These are phyloP conservation scores for Apis cerana DNA, from an alignment of 1,140 invertebrate species.

Conservation along the genomic window DNA sequence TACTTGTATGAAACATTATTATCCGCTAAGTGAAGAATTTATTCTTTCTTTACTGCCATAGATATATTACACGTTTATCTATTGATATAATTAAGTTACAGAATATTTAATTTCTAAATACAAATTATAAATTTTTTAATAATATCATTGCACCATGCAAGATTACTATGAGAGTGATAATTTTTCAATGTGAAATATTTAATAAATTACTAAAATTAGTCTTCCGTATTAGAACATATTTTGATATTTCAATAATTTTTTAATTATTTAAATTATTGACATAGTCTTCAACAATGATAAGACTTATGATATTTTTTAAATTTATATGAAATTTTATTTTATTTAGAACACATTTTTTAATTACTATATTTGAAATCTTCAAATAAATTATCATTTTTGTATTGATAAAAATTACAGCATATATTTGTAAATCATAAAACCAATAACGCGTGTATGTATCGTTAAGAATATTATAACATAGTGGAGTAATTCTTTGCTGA, in stretches of 20 bases:
- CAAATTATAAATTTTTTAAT: conserved; percentile 23
- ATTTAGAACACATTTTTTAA: conserved; percentile 37
- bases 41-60: conserved; percentile 73
- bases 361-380: conserved; percentile 8
- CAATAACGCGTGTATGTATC: conserved; percentile 44
- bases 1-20: conserved; percentile 43
- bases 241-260: conserved; percentile 54
- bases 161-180: conserved; percentile 29
- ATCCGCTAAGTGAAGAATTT: conserved; percentile 52
- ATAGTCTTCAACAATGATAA: conserved; percentile 38
- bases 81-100: conserved; percentile 49
- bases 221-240: conserved; percentile 71
- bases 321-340: conserved; percentile 42
- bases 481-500: conserved; percentile 63
- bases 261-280: conserved; percentile 63
- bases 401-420: conserved; percentile 10
- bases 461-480: conserved; percentile 39
- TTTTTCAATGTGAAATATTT: conserved; percentile 49
- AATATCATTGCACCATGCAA: conserved; percentile 44
- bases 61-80: conserved; percentile 50
- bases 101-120: conserved; percentile 27
- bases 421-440: conserved; percentile 18
- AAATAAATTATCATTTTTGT: conserved; percentile 22
- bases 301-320: conserved; percentile 46
- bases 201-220: conserved; percentile 68